Conservation (phyloP, 2,888 invertebrate genomes). For the Amaurobius ferox region DNA sequence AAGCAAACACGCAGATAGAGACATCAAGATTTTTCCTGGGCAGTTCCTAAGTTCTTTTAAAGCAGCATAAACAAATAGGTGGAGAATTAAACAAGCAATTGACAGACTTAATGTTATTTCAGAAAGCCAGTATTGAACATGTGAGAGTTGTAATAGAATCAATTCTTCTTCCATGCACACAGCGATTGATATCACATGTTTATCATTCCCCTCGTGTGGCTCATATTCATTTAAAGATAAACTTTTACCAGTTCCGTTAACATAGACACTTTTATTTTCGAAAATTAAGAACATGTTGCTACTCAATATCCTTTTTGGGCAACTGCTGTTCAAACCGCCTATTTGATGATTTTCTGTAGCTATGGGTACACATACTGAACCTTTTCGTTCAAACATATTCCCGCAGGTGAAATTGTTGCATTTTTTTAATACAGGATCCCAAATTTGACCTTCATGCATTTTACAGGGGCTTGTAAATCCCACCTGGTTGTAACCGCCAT, state of each 20-base stretch:
- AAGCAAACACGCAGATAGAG: slow-evolving; percentile 67
- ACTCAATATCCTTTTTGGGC: slow-evolving; percentile 22
- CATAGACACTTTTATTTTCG: slow-evolving; percentile 39
- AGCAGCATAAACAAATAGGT: slow-evolving; percentile 59
- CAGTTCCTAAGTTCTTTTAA: slow-evolving; percentile 70
- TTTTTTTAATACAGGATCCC: slow-evolving; percentile 39
- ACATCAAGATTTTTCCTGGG: slow-evolving; percentile 73
- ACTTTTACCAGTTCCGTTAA: slow-evolving; percentile 32
- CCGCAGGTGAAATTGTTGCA: slow-evolving; percentile 56
- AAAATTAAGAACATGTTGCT: slow-evolving; percentile 27
- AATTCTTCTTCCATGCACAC: slow-evolving; percentile 43
- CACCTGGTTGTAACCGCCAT: slow-evolving; percentile 6
- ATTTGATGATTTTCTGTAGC: neutral
- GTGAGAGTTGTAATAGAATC: slow-evolving; percentile 17
- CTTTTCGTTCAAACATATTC: slow-evolving; percentile 17
- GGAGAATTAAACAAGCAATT: slow-evolving; percentile 61
- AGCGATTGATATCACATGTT: slow-evolving; percentile 2
- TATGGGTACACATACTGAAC: slow-evolving; percentile 32
- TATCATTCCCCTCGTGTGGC: slow-evolving; percentile 6
- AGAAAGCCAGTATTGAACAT: slow-evolving; percentile 59
- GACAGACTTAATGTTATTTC: slow-evolving; percentile 66
- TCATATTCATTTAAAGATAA: slow-evolving; percentile 37
- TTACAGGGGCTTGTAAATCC: slow-evolving; percentile 7
- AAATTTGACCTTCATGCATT: slow-evolving; percentile 31
- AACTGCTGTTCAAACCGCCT: slow-evolving; percentile 17